Evolutionary conservation across 2,113 vertebrate species (phyloP), one percentile per base, ranked within the genome.

Genomic region (Brienomyrus brachyistius): DNA sequence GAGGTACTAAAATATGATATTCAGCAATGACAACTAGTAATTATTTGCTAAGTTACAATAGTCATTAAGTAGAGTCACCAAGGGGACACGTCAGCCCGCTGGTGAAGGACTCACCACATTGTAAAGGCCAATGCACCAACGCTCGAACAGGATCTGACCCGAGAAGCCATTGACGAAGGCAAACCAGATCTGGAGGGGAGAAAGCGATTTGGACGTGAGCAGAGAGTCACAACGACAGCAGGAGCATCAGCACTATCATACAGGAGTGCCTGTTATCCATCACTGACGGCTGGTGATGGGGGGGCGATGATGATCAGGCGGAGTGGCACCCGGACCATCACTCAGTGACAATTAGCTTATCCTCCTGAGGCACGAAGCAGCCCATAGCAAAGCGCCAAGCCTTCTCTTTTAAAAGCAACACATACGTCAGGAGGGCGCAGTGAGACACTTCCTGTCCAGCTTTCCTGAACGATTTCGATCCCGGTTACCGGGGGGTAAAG

Each of bases 91-190:
- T 82, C 5, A 82, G 31, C 5, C 35, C 10, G 17, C 5, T 40
- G 45, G 21, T 23, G 54, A 66, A 62, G 9, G 43, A 91, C 97
- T 97, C 96, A 97, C 97, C 96, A 97, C 97, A 0, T 97, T 97
- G 93, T 97, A 97, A 47, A 97, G 91, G 91, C 97, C 96, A 13
- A 97, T 97, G 94, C 97, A 97, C 97, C 97, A 97, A 10, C 96
- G 95, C 89, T 97, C 97, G 94, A 97, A 97, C 70, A 97, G 93
- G 94, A 97, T 97, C 95, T 97, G 97, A 70, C 97, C 97, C 89
- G 97, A 97, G 95, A 97, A 97, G 85, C 98, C 98, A 91, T 99
- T 99, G 91, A 99, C 98, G 89, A 99, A 99, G 5, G 98, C 98
- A 93, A 99, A 99, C 98, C 98, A 99, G 95, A 99, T 96, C 98